phyloP scores from a whole-genome alignment of 1,140 invertebrate species.

The Idris sp. region DNA sequence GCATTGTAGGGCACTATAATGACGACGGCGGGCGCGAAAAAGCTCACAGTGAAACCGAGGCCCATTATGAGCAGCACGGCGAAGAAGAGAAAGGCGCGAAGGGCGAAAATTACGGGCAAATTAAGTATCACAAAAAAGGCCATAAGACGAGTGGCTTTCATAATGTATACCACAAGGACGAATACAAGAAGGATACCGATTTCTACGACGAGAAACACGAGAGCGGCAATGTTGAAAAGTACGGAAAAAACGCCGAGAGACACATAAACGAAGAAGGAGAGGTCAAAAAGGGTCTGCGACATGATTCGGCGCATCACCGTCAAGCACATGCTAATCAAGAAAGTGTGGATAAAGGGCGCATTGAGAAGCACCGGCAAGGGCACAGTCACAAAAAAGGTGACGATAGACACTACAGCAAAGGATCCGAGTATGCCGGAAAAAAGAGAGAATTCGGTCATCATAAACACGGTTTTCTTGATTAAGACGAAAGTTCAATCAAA shows the following conservation, averaged over 20 bases:
- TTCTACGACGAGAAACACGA: slow-evolving; percentile 85
- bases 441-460: slow-evolving; percentile 74
- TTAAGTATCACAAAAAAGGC: slow-evolving; percentile 83
- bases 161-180: slow-evolving; percentile 85
- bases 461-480: slow-evolving; percentile 30
- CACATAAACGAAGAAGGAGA: slow-evolving; percentile 75
- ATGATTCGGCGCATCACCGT: slow-evolving; percentile 77
- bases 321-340: slow-evolving; percentile 74
- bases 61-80: slow-evolving; percentile 83
- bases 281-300: slow-evolving; percentile 76
- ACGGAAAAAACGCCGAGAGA: slow-evolving; percentile 76
- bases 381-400: slow-evolving; percentile 75
- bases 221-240: slow-evolving; percentile 81
- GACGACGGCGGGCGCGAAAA: slow-evolving; percentile 83
- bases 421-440: slow-evolving; percentile 72
- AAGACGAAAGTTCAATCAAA: slow-evolving; percentile 1
- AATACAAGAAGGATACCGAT: slow-evolving; percentile 85
- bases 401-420: slow-evolving; percentile 69
- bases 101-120: slow-evolving; percentile 81
- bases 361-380: slow-evolving; percentile 70
- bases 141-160: slow-evolving; percentile 84
- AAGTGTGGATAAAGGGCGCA: slow-evolving; percentile 75
- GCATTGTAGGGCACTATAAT: slow-evolving; percentile 79
- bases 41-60: slow-evolving; percentile 81
- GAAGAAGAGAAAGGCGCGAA: slow-evolving; percentile 84